Base-by-base conservation (phyloP, 2,113 vertebrate genomes). In the Notothenia coriiceps region DNA sequence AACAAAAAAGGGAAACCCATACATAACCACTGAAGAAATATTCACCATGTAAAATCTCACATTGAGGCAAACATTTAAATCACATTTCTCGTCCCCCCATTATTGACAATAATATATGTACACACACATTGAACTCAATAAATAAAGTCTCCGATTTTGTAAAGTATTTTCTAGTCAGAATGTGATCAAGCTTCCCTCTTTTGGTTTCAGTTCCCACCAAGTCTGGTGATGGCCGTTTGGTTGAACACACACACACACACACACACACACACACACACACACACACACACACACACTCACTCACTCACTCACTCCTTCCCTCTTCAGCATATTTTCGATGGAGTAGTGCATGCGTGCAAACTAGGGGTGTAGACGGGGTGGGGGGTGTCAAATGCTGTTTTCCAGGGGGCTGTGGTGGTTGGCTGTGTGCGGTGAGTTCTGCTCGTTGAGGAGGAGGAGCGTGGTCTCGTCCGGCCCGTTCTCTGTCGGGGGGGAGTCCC, bases 371-470 rank as follows among this genome's bases (percentile, higher is more conserved):
- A 20, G 18, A 6, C 52, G 52, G 51, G 15, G 14, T 5, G 35
- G 35, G 35, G 35, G 35, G 35, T 40, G 17, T 95, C 89, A 95
- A 44, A 95, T 79, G 79, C 84, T 91, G 88, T 92, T 92, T 7
- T 95, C 91, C 47, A 86, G 67, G 46, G 83, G 90, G 68, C 85
- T 88, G 91, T 88, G 95, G 93, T 96, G 95, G 88, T 94, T 95
- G 51, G 91, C 70, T 17, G 90, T 94, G 84, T 92, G 93, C 6
- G 93, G 54, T 0, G 85, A 96, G 95, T 98, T 99, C 91, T 96
- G 96, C 83, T 98, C 95, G 0, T 96, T 97, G 29, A 99, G 95
- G 43, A 99, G 96, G 47, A 99, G 96, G 0, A 96, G 95, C 0
- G 97, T 98, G 49, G 95, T 99, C 86, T 99, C 97, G 0, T 98